Base-by-base conservation (phyloP, 2,113 vertebrate genomes). In the Zingel zingel region DNA sequence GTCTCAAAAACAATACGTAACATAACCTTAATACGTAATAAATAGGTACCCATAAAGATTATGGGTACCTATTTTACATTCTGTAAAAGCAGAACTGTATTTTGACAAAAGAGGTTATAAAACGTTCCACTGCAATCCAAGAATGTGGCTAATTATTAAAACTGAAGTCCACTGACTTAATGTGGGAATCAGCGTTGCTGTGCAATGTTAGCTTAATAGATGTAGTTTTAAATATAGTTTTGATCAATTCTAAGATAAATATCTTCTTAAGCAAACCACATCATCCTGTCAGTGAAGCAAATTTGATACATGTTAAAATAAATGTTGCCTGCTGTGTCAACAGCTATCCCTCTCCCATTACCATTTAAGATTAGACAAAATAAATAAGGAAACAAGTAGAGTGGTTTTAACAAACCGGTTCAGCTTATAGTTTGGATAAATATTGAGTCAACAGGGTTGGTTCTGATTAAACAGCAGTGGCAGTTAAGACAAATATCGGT, bases 401-500 rank as follows among this genome's bases (percentile, higher is more conserved):
- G 11, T 57, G 0, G 14, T 15, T 54, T 39, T 62, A 23, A 50
- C 39, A 58, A 72, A 73, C 45, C 14, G 6, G 18, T 21, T 58
- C 3, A 21, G 63, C 53, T 48, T 43, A 9, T 15, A n/a, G 18
- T 51, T 21, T 0, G 5, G 43, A 21, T 48, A 16, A 70, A 56
- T 43, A 48, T 50, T 65, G 64, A 64, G 54, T 21, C 21, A 18
- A 2, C 43, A 5, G 16, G 1, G 70, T 33, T 57, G 62, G 25
- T 18, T 65, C 0, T 47, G 30, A 53, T 79, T 74, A 7, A 45
- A 69, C 56, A 25, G 36, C 27, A 39, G 16, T 14, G 13, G 12
- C 50, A 39, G 25, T 51, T 27, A 51, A 47, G 39, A 81, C 25
- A 57, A 36, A 25, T 53, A 30, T 67, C 63, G 63, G 64, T 30